Percentiles rank a stretch among this genome's conserved stretches.
These are phyloP conservation scores for Athripsodes cinereus DNA, from an alignment of 2,888 invertebrate genomes.

Conservation along the genomic window DNA sequence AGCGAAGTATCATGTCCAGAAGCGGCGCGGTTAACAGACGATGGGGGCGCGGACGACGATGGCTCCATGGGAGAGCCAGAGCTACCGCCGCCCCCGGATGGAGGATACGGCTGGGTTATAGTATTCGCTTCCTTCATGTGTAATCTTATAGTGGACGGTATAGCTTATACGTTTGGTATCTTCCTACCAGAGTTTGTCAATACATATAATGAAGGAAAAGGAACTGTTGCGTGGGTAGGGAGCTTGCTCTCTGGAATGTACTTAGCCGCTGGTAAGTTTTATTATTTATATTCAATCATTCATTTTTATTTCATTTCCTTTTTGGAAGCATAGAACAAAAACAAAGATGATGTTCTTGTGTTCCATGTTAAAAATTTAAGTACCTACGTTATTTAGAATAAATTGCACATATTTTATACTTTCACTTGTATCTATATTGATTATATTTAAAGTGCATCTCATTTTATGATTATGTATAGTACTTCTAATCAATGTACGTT, in stretches of 20 bases:
- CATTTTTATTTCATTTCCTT: background rate
- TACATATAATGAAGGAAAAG: slow-evolving; percentile 80
- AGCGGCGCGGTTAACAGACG: slow-evolving; percentile 70
- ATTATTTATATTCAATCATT: background rate
- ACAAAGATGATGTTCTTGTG: background rate
- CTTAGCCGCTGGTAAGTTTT: slow-evolving; percentile 73
- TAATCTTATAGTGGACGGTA: slow-evolving; percentile 97
- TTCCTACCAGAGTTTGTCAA: slow-evolving; percentile 75
- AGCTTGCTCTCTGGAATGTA: slow-evolving; percentile 94
- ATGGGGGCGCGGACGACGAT: slow-evolving; percentile 55
- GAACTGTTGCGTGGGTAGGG: slow-evolving; percentile 89
- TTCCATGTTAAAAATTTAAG: background rate
- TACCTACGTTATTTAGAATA: too few relatives aligned
- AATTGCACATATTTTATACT: too few relatives aligned
- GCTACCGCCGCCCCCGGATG: slow-evolving; percentile 82
- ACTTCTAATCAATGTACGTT: too few relatives aligned
- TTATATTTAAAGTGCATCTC: too few relatives aligned
- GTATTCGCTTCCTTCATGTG: slow-evolving; percentile 96
- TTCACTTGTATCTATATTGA: too few relatives aligned
- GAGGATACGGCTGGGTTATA: slow-evolving; percentile 91
- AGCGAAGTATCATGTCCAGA: slow-evolving; percentile 84
- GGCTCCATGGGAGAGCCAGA: slow-evolving; percentile 53
- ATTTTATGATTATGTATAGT: too few relatives aligned
- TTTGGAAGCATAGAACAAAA: background rate
- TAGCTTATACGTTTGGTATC: slow-evolving; percentile 97